phyloP scores from a whole-genome alignment of 2,113 vertebrate species.

The Machaerirhynchus nigripectus region DNA sequence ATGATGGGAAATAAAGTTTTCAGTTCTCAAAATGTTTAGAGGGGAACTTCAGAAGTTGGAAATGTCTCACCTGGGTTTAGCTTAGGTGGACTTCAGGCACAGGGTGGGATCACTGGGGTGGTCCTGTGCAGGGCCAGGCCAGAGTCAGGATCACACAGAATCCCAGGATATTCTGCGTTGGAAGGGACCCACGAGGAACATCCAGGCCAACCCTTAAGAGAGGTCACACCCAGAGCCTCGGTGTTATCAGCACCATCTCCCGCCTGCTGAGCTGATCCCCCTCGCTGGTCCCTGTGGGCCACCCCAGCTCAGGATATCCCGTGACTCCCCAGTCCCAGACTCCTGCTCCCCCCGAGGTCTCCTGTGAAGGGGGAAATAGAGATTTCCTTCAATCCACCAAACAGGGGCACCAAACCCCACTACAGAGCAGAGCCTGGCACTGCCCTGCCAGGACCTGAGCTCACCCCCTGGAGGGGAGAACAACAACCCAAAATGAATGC shows the following conservation, averaged over 20 bases:
- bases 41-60: neutral
- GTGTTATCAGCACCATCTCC: neutral
- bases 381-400: neutral
- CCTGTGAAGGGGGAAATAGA: neutral
- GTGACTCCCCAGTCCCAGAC: accelerated
- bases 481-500: accelerated
- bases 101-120: neutral
- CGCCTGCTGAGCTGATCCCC: neutral
- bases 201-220: accelerated
- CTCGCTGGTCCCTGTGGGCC: neutral
- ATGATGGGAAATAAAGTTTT: neutral
- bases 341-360: neutral
- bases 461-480: neutral
- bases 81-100: neutral
- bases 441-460: neutral
- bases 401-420: neutral
- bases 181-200: neutral
- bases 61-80: neutral
- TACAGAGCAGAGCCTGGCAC: neutral
- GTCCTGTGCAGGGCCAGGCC: neutral
- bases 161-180: neutral
- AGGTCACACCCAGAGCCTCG: too few relatives aligned
- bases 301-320: neutral
- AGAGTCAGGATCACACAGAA: neutral
- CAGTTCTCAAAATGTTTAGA: neutral